These are phyloP conservation scores for Chydorus sphaericus DNA, from an alignment of 2,888 invertebrate genomes.

Conservation along the genomic window DNA sequence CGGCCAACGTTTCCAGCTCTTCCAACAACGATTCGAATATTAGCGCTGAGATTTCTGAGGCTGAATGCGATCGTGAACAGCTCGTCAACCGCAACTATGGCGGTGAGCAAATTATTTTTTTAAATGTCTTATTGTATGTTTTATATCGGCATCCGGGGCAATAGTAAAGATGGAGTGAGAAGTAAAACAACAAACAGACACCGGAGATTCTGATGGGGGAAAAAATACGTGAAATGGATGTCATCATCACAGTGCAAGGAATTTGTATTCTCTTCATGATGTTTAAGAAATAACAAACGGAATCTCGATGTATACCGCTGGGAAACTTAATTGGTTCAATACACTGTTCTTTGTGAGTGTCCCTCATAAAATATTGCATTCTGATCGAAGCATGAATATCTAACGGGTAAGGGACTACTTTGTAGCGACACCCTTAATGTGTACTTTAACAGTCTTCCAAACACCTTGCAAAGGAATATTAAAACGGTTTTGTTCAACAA, in stretches of 20 bases:
- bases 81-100: slow-evolving; percentile 65
- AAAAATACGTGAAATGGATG: too few species aligned
- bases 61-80: slow-evolving; percentile 76
- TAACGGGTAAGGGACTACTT: slow-evolving; percentile 14
- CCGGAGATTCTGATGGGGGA: too few species aligned
- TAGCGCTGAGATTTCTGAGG: slow-evolving; percentile 85
- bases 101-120: slow-evolving; percentile 41
- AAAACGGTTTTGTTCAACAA: slow-evolving; percentile 20
- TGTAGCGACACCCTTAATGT: slow-evolving; percentile 18
- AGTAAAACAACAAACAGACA: too few species aligned
- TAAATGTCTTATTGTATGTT: neutral
- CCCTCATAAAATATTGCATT: neutral
- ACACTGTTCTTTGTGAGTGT: slow-evolving; percentile 1
- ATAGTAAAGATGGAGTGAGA: slow-evolving; percentile 80
- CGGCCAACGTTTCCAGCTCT: slow-evolving; percentile 49
- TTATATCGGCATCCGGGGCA: slow-evolving; percentile 42
- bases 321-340: slow-evolving; percentile 1
- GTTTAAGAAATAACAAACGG: too few species aligned
- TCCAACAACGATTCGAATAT: slow-evolving; percentile 80
- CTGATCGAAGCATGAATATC: neutral
- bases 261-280: too few species aligned
- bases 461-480: slow-evolving; percentile 13
- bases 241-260: too few species aligned
- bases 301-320: too few species aligned
- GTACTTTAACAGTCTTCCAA: slow-evolving; percentile 15